phyloP scores from a whole-genome alignment of 1,140 invertebrate genomes.

The Drosophila obscura region DNA sequence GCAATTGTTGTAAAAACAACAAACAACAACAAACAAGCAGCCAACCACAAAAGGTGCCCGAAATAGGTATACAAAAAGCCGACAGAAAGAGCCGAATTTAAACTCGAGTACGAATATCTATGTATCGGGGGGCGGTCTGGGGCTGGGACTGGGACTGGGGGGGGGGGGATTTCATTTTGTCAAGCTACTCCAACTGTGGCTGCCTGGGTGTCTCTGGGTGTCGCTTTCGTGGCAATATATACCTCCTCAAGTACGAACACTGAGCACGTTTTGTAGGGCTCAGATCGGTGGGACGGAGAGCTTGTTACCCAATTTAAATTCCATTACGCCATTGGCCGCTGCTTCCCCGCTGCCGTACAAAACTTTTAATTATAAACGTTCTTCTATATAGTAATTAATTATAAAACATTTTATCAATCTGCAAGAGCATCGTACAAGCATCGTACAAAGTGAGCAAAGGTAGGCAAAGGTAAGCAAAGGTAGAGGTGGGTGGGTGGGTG shows the following conservation, averaged over 20 bases:
- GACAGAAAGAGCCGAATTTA: constrained; percentile 45
- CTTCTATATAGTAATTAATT: constrained; percentile 35
- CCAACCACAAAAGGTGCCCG: constrained; percentile 36
- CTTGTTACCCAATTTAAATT: constrained; percentile 65
- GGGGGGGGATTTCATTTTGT: constrained; percentile 68
- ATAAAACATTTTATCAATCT: constrained; percentile 64
- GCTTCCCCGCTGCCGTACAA: constrained; percentile 32
- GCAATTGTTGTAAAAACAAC: constrained; percentile 30
- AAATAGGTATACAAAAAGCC: constrained; percentile 15
- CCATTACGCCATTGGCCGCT: constrained; percentile 69
- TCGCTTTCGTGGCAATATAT: background rate
- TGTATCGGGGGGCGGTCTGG: constrained; percentile 8
- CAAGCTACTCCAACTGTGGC: constrained; percentile 49
- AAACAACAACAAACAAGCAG: constrained; percentile 24
- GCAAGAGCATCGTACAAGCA: constrained; percentile 42
- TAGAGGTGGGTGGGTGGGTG: no score
- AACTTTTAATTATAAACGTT: constrained; percentile 42
- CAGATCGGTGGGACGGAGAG: constrained; percentile 12
- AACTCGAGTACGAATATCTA: no score
- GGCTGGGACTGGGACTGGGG: no score
- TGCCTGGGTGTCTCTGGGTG: constrained; percentile 24
- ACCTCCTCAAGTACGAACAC: constrained; percentile 11
- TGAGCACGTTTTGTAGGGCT: constrained; percentile 34
- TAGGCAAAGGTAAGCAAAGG: background rate
- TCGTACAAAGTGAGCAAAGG: constrained; percentile 1